These are phyloP conservation scores for Xiphophorus couchianus DNA, from an alignment of 2,113 vertebrate genomes.

Conservation along the genomic window DNA sequence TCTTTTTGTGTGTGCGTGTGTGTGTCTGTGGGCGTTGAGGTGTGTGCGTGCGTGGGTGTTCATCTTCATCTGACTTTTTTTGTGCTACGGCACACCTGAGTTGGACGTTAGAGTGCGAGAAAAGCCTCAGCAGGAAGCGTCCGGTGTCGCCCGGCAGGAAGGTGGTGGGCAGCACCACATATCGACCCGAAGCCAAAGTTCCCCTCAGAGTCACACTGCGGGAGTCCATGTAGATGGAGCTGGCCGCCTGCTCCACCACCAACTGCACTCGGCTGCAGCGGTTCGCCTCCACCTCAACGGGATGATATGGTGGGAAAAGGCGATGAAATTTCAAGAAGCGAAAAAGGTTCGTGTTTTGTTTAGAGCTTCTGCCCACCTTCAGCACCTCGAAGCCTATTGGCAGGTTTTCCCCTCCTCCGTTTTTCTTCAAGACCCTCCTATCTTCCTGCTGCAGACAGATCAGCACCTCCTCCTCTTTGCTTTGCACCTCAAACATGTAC, in stretches of 20 bases:
- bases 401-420: constrained; percentile 82
- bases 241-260: constrained; percentile 77
- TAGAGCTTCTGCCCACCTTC: constrained; percentile 67
- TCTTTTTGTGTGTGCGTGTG: no score
- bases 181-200: constrained; percentile 72
- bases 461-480: constrained; percentile 78
- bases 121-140: constrained; percentile 79
- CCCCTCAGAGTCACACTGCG: constrained; percentile 80
- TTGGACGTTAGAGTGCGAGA: constrained; percentile 71
- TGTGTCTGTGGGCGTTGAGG: no score
- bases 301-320: no score
- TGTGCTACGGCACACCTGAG: constrained; percentile 69
- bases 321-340: background rate
- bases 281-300: constrained; percentile 82
- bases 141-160: constrained; percentile 78
- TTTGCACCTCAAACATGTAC: constrained; percentile 81
- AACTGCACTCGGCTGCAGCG: constrained; percentile 79
- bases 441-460: constrained; percentile 86
- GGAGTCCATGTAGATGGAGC: constrained; percentile 85
- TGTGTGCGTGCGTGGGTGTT: no score
- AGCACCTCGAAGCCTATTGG: constrained; percentile 85
- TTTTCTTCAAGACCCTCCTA: constrained; percentile 74
- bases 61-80: no score
- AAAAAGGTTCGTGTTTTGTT: background rate
- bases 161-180: constrained; percentile 82